Evolutionary conservation across 64 coral and sea anemone species (phyloP), one percentile per base, ranked within the genome.

Genomic region (Dendrophyllia cribrosa): DNA sequence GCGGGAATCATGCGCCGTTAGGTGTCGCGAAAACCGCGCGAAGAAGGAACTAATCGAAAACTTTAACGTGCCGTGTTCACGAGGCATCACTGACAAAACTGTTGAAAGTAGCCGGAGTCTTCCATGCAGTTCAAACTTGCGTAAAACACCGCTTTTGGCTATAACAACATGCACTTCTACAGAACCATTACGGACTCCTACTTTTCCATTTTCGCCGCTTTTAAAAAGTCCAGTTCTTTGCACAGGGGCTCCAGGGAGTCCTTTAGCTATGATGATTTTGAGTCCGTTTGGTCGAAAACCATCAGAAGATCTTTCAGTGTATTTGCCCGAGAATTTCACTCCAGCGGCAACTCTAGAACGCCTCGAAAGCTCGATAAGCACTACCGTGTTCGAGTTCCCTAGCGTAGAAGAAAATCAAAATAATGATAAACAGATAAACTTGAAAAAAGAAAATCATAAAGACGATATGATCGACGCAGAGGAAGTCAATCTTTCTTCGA

Each of bases 321-420:
- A 84, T n/a, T 24, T 84, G 10, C 80, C 80, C 5, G 80, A 84
- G 16, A 84, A 84, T 84, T 84, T 84, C 61, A 84, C 80, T 6
- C 80, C 80, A 13, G 80, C 58, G 45, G 43, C 80, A 23, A 84
- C 80, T 12, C 45, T 84, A 24, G 80, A 84, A 48, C 61, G 62
- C 19, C 62, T 84, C 13, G 80, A 84, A 67, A 20, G 19, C 17
- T 84, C 80, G 2, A 46, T 84, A 22, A 68, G 10, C 10, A 51
- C 60, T 23, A 84, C 80, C 2, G 80, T 84, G 19, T 84, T 84
- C 20, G 60, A 84, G 13, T 84, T 84, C 48, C 80, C 80, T 23
- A 11, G 4, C 3, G 80, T 84, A 0, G 80, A 67, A 51, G 43
- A 13, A 52, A 51, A 68, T 67, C 20, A 10, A 16, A 50, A 20